These are phyloP conservation scores for Cynodonichthys magdalenae DNA, from an alignment of 2,797 vertebrate species.

Conservation along the genomic window DNA sequence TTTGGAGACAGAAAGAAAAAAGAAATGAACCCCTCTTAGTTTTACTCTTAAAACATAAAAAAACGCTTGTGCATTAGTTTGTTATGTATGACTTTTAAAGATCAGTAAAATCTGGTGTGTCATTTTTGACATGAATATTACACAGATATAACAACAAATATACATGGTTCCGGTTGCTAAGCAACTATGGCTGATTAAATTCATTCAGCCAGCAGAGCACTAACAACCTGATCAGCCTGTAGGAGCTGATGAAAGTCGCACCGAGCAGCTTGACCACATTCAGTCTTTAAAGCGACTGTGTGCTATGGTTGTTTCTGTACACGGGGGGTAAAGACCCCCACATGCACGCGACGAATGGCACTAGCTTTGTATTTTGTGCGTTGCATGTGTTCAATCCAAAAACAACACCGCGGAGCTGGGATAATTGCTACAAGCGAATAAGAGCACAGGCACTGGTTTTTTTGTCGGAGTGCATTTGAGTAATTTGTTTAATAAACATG, in stretches of 20 bases:
- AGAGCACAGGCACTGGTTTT: conserved; percentile 19
- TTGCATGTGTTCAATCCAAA: conserved; percentile 15
- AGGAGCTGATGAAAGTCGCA: conserved; percentile 19
- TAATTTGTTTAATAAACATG: conserved; percentile 42
- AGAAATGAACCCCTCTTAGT: not conserved
- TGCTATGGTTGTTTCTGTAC: conserved; percentile 24
- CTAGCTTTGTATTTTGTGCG: conserved; percentile 2
- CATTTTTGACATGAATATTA: conserved; percentile 16
- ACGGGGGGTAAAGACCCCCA: conserved; percentile 7
- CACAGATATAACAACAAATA: conserved; percentile 11
- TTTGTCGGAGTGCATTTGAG: conserved; percentile 19
- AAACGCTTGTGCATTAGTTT: not conserved
- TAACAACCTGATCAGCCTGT: conserved; percentile 29
- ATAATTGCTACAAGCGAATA: conserved; percentile 20
- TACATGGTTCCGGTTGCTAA: conserved; percentile 29
- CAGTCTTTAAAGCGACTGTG: conserved; percentile 7
- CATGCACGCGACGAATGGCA: conserved; percentile 1
- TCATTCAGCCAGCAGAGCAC: conserved; percentile 20
- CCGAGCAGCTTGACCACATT: conserved; percentile 21
- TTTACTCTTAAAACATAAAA: not conserved
- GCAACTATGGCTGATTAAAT: conserved; percentile 33
- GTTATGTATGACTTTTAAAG: conserved; percentile 4
- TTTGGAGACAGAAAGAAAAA: not conserved
- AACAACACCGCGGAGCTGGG: not conserved
- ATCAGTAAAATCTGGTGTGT: conserved; percentile 5